Conservation (phyloP, 2,113 vertebrate genomes). For the Scytalopus superciliaris region DNA sequence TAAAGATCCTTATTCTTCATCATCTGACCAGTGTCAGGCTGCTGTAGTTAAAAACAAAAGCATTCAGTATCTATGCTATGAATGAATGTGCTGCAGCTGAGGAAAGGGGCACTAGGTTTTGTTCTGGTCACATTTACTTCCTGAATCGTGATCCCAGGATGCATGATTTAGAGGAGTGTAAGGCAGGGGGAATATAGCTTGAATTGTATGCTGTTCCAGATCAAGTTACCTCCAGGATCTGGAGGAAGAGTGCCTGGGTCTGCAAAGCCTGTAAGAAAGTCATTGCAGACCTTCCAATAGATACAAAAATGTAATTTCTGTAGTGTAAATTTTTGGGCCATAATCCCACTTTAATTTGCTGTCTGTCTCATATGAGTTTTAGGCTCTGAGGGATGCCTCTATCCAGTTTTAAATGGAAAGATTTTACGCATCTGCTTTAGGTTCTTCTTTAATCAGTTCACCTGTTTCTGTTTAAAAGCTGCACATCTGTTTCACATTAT, state of each 20-base stretch:
- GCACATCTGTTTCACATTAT: conserved; percentile 58
- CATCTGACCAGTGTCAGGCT: not conserved
- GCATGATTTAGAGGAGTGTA: not conserved
- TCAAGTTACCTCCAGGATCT: conserved; percentile 2
- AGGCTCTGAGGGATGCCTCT: conserved; percentile 3
- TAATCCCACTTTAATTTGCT: conserved; percentile 41
- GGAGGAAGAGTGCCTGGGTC: not conserved
- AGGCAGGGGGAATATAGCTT: not conserved
- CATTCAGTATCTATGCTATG: not conserved
- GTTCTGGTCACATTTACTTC: not conserved
- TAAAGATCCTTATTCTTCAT: not conserved
- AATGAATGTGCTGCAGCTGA: not conserved
- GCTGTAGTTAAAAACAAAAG: not conserved
- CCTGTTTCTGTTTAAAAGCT: conserved; percentile 66
- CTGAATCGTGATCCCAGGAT: not conserved
- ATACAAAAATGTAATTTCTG: conserved; percentile 13
- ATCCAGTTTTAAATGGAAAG: conserved; percentile 37
- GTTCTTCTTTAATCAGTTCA: conserved; percentile 61
- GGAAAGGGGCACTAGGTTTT: not conserved
- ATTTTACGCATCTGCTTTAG: conserved; percentile 60
- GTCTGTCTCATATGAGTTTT: not conserved
- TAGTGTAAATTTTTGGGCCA: conserved; percentile 6
- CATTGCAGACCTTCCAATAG: not conserved
- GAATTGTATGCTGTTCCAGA: not conserved
- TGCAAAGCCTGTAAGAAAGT: conserved; percentile 7